Evolutionary conservation across 2,797 vertebrate species (phyloP).

Genomic region (Lagocephalus sceleratus): DNA sequence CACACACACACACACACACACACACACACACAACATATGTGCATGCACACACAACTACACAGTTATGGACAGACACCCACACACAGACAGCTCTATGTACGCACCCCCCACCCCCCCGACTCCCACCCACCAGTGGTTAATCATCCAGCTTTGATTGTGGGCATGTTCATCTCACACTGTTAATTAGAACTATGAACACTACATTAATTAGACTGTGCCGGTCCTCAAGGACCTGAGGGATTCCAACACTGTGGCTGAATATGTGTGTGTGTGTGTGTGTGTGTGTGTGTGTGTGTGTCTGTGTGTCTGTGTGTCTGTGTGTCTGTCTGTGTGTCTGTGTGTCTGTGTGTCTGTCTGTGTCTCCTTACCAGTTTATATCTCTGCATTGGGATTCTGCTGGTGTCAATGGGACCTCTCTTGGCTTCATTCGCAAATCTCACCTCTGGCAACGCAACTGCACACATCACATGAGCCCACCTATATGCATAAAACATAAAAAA

Average conservation of each 20-base stretch:
- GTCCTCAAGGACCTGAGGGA: conserved; percentile 64
- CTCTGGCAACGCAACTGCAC: conserved; percentile 92
- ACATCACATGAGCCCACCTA: conserved; percentile 96
- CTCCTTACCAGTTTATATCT: conserved; percentile 92
- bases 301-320: conserved; percentile 11
- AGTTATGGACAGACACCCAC: conserved; percentile 17
- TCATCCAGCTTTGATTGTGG: conserved; percentile 74
- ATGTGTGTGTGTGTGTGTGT: conserved; percentile 11
- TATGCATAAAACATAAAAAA: conserved; percentile 31
- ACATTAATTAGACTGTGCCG: conserved; percentile 72
- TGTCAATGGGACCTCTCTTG: conserved; percentile 89
- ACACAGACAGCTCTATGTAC: conserved; percentile 19
- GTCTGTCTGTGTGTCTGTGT: conserved; percentile 17
- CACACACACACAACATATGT: conserved; percentile 15
- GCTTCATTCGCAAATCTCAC: conserved; percentile 87
- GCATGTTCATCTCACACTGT: conserved; percentile 74
- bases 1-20: conserved; percentile 21
- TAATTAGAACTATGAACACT: conserved; percentile 77
- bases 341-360: conserved; percentile 12
- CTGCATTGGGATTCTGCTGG: conserved; percentile 89
- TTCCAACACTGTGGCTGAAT: conserved; percentile 34
- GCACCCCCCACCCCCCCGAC: conserved; percentile 13
- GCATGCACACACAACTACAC: conserved; percentile 18
- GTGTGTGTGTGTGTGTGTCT: conserved; percentile 15
- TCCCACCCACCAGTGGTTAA: conserved; percentile 65